Evolutionary conservation across 2,888 invertebrate species (phyloP).

Genomic region (Hofmannophila pseudospretella): DNA sequence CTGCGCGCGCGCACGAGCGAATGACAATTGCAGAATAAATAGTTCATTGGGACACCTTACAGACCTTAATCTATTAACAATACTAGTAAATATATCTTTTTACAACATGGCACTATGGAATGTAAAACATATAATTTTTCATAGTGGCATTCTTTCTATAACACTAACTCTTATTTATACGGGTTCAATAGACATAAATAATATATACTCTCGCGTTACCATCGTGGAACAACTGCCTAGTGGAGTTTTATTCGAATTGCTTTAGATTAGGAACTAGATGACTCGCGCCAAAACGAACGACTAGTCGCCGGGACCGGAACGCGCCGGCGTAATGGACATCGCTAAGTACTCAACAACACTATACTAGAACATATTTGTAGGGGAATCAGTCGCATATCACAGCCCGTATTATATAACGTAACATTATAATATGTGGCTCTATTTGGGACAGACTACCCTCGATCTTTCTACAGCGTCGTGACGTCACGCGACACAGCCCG

Average conservation of each 20-base stretch:
- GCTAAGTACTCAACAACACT: conserved; percentile 21
- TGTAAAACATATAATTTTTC: conserved; percentile 67
- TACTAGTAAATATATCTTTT: conserved; percentile 14
- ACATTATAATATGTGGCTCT: background rate
- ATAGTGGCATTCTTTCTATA: conserved; percentile 49
- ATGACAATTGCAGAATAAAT: background rate
- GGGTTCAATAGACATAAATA: background rate
- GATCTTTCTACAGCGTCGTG: background rate
- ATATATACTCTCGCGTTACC: background rate
- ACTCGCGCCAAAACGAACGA: background rate
- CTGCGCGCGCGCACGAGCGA: background rate
- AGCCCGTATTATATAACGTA: conserved; percentile 17
- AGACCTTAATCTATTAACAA: conserved; percentile 3
- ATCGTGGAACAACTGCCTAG: background rate
- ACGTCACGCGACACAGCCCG: too few relatives aligned
- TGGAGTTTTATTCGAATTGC: background rate
- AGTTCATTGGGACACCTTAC: conserved; percentile 2
- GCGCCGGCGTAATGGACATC: conserved; percentile 5
- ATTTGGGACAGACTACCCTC: background rate
- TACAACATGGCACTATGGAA: conserved; percentile 65
- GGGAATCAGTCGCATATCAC: conserved; percentile 46
- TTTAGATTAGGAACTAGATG: conserved; percentile 4
- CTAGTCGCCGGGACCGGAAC: too few relatives aligned
- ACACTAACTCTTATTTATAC: conserved; percentile 12
- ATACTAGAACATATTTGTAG: conserved; percentile 33